Conservation (phyloP, 2,113 vertebrate species). For the Seriola rivoliana region DNA sequence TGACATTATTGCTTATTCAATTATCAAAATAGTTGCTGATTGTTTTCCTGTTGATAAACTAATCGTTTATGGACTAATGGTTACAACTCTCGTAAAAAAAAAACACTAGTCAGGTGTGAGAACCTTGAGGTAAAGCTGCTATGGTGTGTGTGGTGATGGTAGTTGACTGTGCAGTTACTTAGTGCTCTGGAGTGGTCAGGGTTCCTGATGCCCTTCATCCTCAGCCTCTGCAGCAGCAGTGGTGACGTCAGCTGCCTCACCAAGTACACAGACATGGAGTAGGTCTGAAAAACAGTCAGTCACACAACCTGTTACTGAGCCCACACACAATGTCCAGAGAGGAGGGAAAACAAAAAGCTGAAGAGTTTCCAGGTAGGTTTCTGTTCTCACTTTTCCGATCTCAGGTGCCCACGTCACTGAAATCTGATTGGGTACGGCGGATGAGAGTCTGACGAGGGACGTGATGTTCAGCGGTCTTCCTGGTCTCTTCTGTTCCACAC, state of each 20-base stretch:
- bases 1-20: neutral
- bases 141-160: no score
- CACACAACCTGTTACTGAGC: neutral
- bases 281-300: constrained; percentile 86
- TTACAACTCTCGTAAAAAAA: neutral
- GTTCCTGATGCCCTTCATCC: constrained; percentile 98
- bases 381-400: constrained; percentile 92
- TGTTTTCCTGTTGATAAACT: neutral
- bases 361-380: neutral
- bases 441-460: constrained; percentile 93
- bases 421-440: constrained; percentile 98
- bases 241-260: constrained; percentile 97
- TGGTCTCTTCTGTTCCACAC: constrained; percentile 96
- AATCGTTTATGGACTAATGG: neutral
- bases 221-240: constrained; percentile 93
- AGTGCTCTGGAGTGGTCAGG: constrained; percentile 98
- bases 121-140: neutral
- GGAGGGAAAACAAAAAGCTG: neutral
- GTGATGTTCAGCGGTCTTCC: constrained; percentile 96
- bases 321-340: neutral
- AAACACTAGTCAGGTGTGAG: neutral
- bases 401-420: constrained; percentile 97
- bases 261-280: constrained; percentile 97
- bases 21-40: neutral
- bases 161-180: constrained; percentile 80